A percentile compares a stretch with the other conserved stretches of the same genome.
Conservation (phyloP, 2,797 vertebrate species). For the Australoheros facetus region DNA sequence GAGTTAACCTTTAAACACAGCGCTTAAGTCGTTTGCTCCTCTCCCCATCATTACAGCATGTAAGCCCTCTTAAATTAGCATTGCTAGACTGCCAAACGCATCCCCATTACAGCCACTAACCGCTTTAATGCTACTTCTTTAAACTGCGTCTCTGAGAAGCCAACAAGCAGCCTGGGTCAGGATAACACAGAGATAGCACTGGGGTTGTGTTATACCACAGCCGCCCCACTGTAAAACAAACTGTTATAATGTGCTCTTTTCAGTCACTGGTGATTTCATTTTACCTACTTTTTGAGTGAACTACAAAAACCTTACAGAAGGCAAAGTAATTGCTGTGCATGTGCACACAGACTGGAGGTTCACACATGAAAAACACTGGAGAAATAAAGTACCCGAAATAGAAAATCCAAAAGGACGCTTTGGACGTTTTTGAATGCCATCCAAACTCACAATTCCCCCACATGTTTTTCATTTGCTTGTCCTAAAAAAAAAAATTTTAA, state of each 20-base stretch:
- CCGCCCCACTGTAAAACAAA: constrained; percentile 26
- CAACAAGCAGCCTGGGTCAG: constrained; percentile 35
- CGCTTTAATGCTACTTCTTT: constrained; percentile 63
- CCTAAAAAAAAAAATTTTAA: constrained; percentile 8
- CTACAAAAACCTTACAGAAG: constrained; percentile 27
- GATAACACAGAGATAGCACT: constrained; percentile 24
- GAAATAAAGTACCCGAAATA: constrained; percentile 63
- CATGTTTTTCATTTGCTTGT: constrained; percentile 14
- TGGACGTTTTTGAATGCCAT: constrained; percentile 67
- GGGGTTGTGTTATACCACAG: constrained; percentile 16
- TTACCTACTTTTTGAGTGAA: constrained; percentile 37
- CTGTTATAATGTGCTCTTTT: constrained; percentile 19
- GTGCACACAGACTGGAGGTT: constrained; percentile 29
- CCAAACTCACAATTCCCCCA: constrained; percentile 69
- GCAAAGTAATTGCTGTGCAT: constrained; percentile 35
- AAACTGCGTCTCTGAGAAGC: constrained; percentile 44
- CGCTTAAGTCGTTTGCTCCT: constrained; percentile 59
- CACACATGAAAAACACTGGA: constrained; percentile 51
- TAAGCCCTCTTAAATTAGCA: constrained; percentile 74
- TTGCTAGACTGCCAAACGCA: constrained; percentile 60
- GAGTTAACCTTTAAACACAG: constrained; percentile 69
- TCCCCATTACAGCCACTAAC: constrained; percentile 65
- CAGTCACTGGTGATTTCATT: constrained; percentile 12
- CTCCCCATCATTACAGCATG: constrained; percentile 64
- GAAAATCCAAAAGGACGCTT: constrained; percentile 68